Percentiles rank a stretch among this genome's conserved stretches.
phyloP scores from a whole-genome alignment of 2,888 invertebrate genomes.

The Euzetes globulus region DNA sequence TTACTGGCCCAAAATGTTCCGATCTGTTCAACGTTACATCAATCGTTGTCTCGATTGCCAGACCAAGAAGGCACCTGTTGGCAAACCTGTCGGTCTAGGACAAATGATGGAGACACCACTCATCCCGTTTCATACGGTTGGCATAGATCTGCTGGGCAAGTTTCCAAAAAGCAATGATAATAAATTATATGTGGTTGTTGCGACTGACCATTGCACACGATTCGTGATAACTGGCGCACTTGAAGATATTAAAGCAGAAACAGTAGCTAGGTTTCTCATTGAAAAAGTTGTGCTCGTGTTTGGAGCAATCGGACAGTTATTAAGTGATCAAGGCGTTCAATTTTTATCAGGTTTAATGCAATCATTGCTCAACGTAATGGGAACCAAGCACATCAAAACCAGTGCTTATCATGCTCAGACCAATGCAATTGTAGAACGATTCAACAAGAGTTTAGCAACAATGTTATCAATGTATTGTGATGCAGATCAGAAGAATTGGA shows the following conservation, averaged over 20 bases:
- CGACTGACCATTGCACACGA: neutral
- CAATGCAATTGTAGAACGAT: conserved; percentile 32
- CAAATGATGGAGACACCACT: neutral
- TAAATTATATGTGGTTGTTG: neutral
- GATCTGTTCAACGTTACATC: neutral
- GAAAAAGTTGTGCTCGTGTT: neutral
- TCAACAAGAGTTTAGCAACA: conserved; percentile 29
- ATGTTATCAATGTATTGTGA: conserved; percentile 32
- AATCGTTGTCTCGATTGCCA: neutral
- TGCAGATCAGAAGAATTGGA: conserved; percentile 34
- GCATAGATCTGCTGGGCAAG: neutral
- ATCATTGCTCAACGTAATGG: neutral
- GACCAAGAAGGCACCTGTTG: neutral
- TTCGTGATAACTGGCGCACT: neutral
- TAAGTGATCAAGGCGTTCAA: neutral
- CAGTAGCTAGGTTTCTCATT: neutral
- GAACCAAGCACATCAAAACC: conserved; percentile 20
- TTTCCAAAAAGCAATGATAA: neutral
- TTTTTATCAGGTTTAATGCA: neutral
- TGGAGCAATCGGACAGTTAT: neutral
- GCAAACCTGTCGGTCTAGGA: neutral
- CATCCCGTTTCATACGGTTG: neutral
- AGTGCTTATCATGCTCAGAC: conserved; percentile 35
- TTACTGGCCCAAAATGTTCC: conserved; percentile 3
- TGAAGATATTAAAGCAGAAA: neutral